Evolutionary conservation across 2,888 invertebrate species (phyloP).

Genomic region (Drosophila parthenogenetica): DNA sequence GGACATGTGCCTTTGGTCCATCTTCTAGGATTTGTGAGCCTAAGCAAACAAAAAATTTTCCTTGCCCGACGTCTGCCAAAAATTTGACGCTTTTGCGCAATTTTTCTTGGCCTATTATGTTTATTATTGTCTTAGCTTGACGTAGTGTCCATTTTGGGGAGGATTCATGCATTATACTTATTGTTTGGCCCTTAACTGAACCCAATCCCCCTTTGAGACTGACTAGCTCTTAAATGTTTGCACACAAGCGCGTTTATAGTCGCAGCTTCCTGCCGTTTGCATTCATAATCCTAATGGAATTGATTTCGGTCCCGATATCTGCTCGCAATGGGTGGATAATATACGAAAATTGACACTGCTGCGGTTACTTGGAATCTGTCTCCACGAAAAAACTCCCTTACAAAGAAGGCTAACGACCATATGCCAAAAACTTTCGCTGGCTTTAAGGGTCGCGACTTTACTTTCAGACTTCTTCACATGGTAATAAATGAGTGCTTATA

Average conservation of each 20-base stretch:
- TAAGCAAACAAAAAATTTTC: conserved; percentile 30
- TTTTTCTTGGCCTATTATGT: conserved; percentile 69
- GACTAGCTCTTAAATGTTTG: conserved; percentile 67
- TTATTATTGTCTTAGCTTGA: conserved; percentile 71
- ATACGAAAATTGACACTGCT: conserved; percentile 60
- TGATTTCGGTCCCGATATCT: conserved; percentile 66
- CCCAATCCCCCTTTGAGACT: conserved; percentile 12
- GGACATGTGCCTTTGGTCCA: conserved; percentile 47
- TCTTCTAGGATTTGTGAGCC: conserved; percentile 49
- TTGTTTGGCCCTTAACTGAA: conserved; percentile 53
- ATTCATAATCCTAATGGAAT: conserved; percentile 82
- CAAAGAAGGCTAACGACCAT: conserved; percentile 52
- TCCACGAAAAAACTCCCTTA: not conserved
- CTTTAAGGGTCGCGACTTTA: conserved; percentile 44
- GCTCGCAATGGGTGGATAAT: conserved; percentile 68
- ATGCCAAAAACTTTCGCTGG: conserved; percentile 59
- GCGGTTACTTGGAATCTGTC: conserved; percentile 63
- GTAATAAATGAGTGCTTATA: conserved; percentile 73
- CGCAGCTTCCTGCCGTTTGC: conserved; percentile 74
- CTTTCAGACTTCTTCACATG: conserved; percentile 13
- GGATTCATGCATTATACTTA: conserved; percentile 72
- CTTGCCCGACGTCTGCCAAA: conserved; percentile 36
- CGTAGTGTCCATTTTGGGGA: conserved; percentile 29
- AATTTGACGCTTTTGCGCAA: conserved; percentile 64
- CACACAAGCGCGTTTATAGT: conserved; percentile 79